Base-by-base conservation (phyloP, 2,113 vertebrate species). In the Galeopterus variegatus region DNA sequence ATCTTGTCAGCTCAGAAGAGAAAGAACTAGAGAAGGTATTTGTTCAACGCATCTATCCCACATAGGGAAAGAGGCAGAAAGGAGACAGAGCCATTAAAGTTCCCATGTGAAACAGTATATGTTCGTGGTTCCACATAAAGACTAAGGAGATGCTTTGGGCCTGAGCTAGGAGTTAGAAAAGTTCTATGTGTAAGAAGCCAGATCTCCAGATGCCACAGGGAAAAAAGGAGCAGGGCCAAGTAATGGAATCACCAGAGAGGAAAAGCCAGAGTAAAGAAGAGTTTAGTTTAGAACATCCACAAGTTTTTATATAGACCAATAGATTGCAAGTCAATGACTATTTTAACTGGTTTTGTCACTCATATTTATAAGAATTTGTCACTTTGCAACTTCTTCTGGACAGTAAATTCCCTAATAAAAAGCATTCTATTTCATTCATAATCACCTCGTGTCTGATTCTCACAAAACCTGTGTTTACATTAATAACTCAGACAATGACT, bases 321-420 rank as follows among this genome's bases (percentile, higher is more conserved):
- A 77, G 45, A 93, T 33, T 56, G n/a, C n/a, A 86, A 13, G 18
- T 56, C 19, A 72, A 64, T 28, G 26, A 58, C 52, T 64, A 86
- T 24, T 52, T 77, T 45, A 60, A 76, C 60, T 85, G 54, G 45
- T 21, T 95, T 64, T 86, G 15, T 64, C 21, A 48, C 3, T 79
- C 54, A 50, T 45, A 36, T 64, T 73, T 83, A 19, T 72, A 62
- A 19, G 70, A 80, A 72, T 26, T 33, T 23, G 23, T 77, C 69
- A 45, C 45, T 88, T 88, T 81, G n/a, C 56, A 80, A 91, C 64
- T 54, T 62, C 28, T 72, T 73, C 64, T 81, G 24, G 48, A 79
- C n/a, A 56, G 11, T 58, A 73, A 87, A 92, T 69, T 85, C 45
- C 45, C 67, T 64, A 84, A 60, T 45, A 84, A 92, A 92, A 73